Evolutionary conservation across 2,113 vertebrate genomes (phyloP), one percentile per base, ranked within the genome.

Genomic region (Anoura caudifer): DNA sequence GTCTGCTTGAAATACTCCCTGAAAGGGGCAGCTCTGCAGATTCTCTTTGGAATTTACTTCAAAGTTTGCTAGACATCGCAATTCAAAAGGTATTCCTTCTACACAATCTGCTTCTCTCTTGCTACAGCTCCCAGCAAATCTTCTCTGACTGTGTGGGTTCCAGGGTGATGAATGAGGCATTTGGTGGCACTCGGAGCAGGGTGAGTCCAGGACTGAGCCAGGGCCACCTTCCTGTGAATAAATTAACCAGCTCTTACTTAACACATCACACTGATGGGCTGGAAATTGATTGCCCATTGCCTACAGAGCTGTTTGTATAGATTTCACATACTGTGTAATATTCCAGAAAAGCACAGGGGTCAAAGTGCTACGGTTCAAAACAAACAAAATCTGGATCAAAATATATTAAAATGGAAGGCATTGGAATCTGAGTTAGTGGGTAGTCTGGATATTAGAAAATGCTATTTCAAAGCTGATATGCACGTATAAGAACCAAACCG

Each of bases 11-110:
- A 77, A 61, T 41, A 67, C 19, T 72, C 77, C 31, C 81, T 26
- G 3, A 13, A 83, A 84, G 63, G 79, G 31, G 59, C 31, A 50
- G n/a, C 26, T 41, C 28, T 87, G n/a, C 33, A 70, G 13, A 85
- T 61, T 47, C 67, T 70, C 70, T 77, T 59, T 54, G 45, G 59
- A 91, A 45, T 28, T 86, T 91, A 76, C 82, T 50, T 86, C 59
- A 31, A 38, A 56, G 33, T 82, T 59, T 73, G 47, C 50, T 70
- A 75, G 38, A 59, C 43, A 4, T 94, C 13, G 7, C 4, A 16
- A 45, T 47, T 88, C 16, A 41, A 67, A 86, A 73, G 31, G 11
- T 12, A 87, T 26, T 77, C 38, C 22, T 59, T 54, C 52, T 52
- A 2, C 4, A 1, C 2, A 2, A 50, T 61, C 65, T 50, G 33